Evolutionary conservation across 1,140 invertebrate genomes (phyloP).

Genomic region (Ptiloglossa arizonensis): DNA sequence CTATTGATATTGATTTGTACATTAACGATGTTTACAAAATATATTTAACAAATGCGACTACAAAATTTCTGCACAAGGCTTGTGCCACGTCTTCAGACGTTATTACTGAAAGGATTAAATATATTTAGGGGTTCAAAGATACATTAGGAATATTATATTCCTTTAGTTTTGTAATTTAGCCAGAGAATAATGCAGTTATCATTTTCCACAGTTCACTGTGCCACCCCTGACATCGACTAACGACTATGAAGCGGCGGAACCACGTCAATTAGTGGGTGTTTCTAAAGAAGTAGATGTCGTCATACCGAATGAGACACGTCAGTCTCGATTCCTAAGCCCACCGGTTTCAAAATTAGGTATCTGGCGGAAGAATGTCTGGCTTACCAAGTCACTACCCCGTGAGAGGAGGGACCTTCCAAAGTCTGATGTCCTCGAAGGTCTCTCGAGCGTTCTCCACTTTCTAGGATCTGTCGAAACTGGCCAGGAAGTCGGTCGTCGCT

Average conservation of each 20-base stretch:
- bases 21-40: no score
- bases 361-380: slow-evolving; percentile 74
- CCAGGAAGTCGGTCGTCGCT: neutral
- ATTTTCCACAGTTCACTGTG: slow-evolving; percentile 27
- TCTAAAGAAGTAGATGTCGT: slow-evolving; percentile 72
- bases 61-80: no score
- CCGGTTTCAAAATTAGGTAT: slow-evolving; percentile 62
- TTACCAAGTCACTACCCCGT: slow-evolving; percentile 64
- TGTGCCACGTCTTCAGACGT: no score
- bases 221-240: slow-evolving; percentile 38
- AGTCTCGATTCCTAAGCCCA: slow-evolving; percentile 43
- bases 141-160: no score
- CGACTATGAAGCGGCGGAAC: slow-evolving; percentile 73
- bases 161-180: no score
- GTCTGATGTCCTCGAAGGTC: neutral
- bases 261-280: slow-evolving; percentile 65
- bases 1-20: no score
- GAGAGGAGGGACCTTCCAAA: slow-evolving; percentile 52
- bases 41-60: no score
- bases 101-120: no score
- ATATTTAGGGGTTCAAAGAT: no score
- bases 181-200: neutral
- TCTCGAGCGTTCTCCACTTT: neutral
- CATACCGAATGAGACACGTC: slow-evolving; percentile 71
- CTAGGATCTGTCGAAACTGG: slow-evolving; percentile 23